phyloP scores from a whole-genome alignment of 2,113 vertebrate species.

The Microtus pennsylvanicus region DNA sequence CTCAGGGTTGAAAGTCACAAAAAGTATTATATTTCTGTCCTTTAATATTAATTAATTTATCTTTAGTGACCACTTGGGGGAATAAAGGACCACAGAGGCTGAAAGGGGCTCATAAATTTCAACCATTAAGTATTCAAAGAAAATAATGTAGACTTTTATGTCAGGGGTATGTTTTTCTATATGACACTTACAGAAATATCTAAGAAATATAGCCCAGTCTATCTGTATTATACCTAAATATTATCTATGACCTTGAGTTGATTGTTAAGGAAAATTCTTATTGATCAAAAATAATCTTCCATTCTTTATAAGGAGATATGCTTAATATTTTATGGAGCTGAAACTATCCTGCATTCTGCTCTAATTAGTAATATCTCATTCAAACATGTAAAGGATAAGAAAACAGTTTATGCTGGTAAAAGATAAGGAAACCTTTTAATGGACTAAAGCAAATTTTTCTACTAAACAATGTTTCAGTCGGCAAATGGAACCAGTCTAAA shows the following conservation, averaged over 20 bases:
- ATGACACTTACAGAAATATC: constrained; percentile 5
- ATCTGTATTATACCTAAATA: neutral
- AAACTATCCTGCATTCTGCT: neutral
- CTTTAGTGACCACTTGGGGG: constrained; percentile 59
- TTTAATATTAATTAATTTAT: constrained; percentile 76
- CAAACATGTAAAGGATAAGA: neutral
- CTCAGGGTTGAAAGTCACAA: constrained; percentile 63
- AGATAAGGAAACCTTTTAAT: neutral
- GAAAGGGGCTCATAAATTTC: constrained; percentile 65
- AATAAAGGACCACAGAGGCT: constrained; percentile 55
- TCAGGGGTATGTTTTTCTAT: constrained; percentile 17
- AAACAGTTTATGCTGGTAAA: neutral
- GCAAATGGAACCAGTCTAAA: constrained; percentile 10
- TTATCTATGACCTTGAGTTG: neutral
- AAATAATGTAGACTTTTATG: constrained; percentile 51
- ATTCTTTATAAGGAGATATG: neutral
- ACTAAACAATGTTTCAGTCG: neutral
- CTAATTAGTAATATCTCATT: constrained; percentile 8
- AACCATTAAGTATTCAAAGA: constrained; percentile 43
- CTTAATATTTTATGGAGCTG: neutral
- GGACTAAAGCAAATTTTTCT: neutral
- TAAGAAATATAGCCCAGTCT: neutral
- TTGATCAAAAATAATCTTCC: neutral
- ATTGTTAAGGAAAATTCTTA: constrained; percentile 6
- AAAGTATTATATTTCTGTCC: constrained; percentile 69